Percentiles rank a stretch among this genome's conserved stretches.
These are phyloP conservation scores for Brachionus asplanchnoidis DNA, from an alignment of 1,140 invertebrate genomes.

Conservation along the genomic window DNA sequence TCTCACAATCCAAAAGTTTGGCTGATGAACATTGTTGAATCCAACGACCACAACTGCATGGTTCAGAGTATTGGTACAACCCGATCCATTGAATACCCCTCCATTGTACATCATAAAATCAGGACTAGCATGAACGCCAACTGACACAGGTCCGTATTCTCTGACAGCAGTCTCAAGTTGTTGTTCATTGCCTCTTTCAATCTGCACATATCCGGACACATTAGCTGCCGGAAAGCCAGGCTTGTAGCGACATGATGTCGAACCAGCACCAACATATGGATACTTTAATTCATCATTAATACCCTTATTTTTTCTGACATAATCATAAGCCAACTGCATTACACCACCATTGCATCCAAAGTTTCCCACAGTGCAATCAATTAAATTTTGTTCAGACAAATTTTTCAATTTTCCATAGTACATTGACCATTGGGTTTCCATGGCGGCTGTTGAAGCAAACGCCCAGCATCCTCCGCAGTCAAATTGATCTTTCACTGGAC, in stretches of 20 bases:
- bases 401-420: not conserved
- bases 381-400: slow-evolving; percentile 37
- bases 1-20: slow-evolving; percentile 38
- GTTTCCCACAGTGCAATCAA: slow-evolving; percentile 31
- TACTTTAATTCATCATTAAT: not conserved
- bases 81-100: not conserved
- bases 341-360: slow-evolving; percentile 29
- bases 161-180: not conserved
- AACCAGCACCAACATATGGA: not conserved
- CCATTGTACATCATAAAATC: slow-evolving; percentile 18
- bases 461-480: slow-evolving; percentile 56
- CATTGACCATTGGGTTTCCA: not conserved
- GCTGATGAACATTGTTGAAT: slow-evolving; percentile 24
- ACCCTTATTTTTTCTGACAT: slow-evolving; percentile 62
- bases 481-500: slow-evolving; percentile 60
- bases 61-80: slow-evolving; percentile 9
- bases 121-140: not conserved
- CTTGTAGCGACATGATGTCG: not conserved
- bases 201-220: not conserved
- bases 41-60: slow-evolving; percentile 36
- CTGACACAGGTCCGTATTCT: not conserved
- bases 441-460: slow-evolving; percentile 46
- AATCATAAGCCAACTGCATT: slow-evolving; percentile 49
- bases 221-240: not conserved
- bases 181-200: not conserved